Evolutionary conservation across 1,140 invertebrate genomes (phyloP).

Genomic region (Sesamia nonagrioides): DNA sequence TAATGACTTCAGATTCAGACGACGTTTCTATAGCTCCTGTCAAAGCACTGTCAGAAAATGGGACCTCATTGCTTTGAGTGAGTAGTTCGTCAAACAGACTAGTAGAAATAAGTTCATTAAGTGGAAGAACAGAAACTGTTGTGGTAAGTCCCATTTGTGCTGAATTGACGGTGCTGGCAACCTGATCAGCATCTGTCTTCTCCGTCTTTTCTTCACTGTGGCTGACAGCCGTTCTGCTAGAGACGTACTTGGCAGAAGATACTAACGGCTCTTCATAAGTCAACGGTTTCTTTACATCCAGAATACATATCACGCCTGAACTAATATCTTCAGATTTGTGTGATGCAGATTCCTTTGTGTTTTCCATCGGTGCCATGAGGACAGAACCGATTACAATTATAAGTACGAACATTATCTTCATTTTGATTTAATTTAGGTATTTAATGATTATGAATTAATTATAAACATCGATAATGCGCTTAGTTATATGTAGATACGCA

Average conservation of each 20-base stretch:
- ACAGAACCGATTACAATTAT: not conserved
- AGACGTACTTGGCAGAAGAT: not conserved
- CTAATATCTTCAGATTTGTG: too few species aligned
- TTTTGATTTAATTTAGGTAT: slow-evolving; percentile 11
- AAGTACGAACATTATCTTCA: slow-evolving; percentile 24
- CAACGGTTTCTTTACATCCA: not conserved
- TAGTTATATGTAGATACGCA: slow-evolving; percentile 6
- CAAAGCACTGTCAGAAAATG: not conserved
- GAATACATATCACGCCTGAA: too few species aligned
- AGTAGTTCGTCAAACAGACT: not conserved
- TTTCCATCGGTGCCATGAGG: not conserved
- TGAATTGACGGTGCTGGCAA: not conserved
- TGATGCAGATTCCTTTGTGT: not conserved
- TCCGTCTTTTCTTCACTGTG: not conserved
- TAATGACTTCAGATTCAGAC: not conserved
- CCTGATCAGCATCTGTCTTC: not conserved
- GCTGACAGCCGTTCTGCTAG: not conserved
- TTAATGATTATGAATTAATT: not conserved
- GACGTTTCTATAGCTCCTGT: not conserved
- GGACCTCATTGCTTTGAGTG: not conserved
- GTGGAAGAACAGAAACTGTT: too few species aligned
- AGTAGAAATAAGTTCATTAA: too few species aligned
- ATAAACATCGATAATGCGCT: not conserved
- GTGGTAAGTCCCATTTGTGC: not conserved
- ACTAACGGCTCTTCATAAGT: not conserved